These are phyloP conservation scores for Marronus borbonicus DNA, from an alignment of 2,888 invertebrate genomes.

Conservation along the genomic window DNA sequence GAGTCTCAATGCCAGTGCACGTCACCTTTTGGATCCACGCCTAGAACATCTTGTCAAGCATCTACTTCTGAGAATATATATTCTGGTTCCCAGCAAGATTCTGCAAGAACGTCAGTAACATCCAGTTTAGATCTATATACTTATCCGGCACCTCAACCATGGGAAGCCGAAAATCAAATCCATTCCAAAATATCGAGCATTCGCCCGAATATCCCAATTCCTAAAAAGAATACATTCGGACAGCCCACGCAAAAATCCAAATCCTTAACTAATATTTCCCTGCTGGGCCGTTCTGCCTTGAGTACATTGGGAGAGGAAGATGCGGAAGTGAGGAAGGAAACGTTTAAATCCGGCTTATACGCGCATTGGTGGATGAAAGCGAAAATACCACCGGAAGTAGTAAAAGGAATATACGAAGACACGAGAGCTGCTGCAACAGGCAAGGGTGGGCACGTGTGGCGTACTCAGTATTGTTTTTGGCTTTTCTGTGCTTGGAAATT, in stretches of 20 bases:
- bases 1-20: constrained; percentile 82
- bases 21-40: constrained; percentile 82
- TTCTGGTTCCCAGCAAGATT: constrained; percentile 71
- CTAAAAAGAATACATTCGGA: constrained; percentile 71
- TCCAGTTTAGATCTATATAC: constrained; percentile 69
- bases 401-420: constrained; percentile 68
- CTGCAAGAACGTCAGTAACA: constrained; percentile 72
- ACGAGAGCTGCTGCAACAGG: constrained; percentile 67
- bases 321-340: constrained; percentile 71
- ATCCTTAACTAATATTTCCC: constrained; percentile 65
- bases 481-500: constrained; percentile 52
- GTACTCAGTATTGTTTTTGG: constrained; percentile 43
- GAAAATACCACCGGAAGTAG: constrained; percentile 80
- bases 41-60: constrained; percentile 78
- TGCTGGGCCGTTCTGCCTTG: constrained; percentile 56
- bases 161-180: constrained; percentile 70
- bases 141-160: constrained; percentile 70
- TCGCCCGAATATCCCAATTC: constrained; percentile 56
- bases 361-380: constrained; percentile 96
- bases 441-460: constrained; percentile 66
- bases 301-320: constrained; percentile 59
- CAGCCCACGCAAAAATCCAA: constrained; percentile 65
- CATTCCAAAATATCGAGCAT: constrained; percentile 70
- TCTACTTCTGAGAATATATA: constrained; percentile 74
- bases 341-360: constrained; percentile 88